Conservation (phyloP, 2,797 vertebrate genomes). For the Karalla daura region DNA sequence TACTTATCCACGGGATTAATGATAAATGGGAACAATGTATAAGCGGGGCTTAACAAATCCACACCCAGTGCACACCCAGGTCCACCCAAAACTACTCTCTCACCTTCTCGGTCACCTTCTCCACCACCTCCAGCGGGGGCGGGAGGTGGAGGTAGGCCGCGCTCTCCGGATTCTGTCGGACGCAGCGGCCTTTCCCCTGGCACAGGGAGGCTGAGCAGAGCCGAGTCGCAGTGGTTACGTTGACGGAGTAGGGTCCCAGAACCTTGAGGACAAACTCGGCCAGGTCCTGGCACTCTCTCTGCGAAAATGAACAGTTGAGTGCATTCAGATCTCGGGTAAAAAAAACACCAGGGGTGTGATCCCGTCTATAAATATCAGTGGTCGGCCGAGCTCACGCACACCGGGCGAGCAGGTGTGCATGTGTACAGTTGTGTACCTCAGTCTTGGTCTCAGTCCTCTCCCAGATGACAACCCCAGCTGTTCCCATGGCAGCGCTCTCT, state of each 20-base stretch:
- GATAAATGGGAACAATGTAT: not conserved
- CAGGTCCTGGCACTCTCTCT: constrained; percentile 86
- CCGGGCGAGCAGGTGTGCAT: not conserved
- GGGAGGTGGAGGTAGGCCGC: constrained; percentile 83
- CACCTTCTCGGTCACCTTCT: constrained; percentile 64
- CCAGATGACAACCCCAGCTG: constrained; percentile 85
- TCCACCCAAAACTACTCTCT: not conserved
- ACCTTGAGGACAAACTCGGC: constrained; percentile 78
- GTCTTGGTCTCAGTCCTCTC: constrained; percentile 76
- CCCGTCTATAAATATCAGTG: not conserved
- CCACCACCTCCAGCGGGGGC: constrained; percentile 45
- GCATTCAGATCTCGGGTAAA: too few relatives aligned
- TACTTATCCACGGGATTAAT: constrained; percentile 3
- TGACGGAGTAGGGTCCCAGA: constrained; percentile 84
- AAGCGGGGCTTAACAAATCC: not conserved
- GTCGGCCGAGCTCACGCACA: not conserved
- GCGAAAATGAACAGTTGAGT: too few relatives aligned
- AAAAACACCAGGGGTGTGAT: too few relatives aligned
- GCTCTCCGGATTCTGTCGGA: constrained; percentile 79
- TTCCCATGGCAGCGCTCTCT: constrained; percentile 88
- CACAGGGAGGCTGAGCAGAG: constrained; percentile 84
- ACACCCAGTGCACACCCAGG: not conserved
- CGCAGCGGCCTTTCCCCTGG: constrained; percentile 83
- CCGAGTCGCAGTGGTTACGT: constrained; percentile 83
- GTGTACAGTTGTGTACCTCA: constrained; percentile 61